Base-by-base conservation (phyloP, 2,797 vertebrate genomes). In the Esox masquinongy region DNA sequence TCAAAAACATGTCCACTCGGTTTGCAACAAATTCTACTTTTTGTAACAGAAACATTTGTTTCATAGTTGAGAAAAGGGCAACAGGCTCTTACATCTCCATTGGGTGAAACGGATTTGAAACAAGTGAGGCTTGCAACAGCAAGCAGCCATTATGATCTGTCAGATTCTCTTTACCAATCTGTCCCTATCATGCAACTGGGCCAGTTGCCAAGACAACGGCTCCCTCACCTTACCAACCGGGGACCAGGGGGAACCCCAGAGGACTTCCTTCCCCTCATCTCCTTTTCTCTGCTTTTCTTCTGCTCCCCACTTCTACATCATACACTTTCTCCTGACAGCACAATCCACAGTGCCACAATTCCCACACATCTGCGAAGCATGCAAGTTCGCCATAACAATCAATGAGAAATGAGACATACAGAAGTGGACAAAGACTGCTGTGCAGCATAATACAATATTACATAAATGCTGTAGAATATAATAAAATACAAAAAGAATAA, bases 151-250 rank as follows among this genome's bases (percentile, higher is more conserved):
- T 83, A 79, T 80, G 75, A 77, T 86, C 84, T 85, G 83, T 90
- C 85, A 78, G 79, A 86, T 88, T 83, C 79, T 75, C 77, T 84
- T 83, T 84, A 80, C 79, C 84, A 81, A 76, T 83, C 79, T 88
- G 86, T 89, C 83, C 78, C 84, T 79, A 75, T 39, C 70, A 19
- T 34, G 50, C 85, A 80, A 63, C 72, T 79, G 79, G 77, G 89
- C 85, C 79, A 68, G 90, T 93, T 94, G 88, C 91, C 91, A 91
- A 76, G 89, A 87, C 89, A 81, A 93, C 83, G 1, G 77, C 85
- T 89, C 79, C 78, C 83, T 85, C 86, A 85, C 86, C 82, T 86
- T 76, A 59, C 89, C 85, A 47, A 14, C 85, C 79, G 66, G 71
- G 88, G 85, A 92, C 87, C 81, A 83, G 83, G 82, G 81, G 80